Conservation (phyloP, 1,140 invertebrate species). For the Ridgeia piscesae region DNA sequence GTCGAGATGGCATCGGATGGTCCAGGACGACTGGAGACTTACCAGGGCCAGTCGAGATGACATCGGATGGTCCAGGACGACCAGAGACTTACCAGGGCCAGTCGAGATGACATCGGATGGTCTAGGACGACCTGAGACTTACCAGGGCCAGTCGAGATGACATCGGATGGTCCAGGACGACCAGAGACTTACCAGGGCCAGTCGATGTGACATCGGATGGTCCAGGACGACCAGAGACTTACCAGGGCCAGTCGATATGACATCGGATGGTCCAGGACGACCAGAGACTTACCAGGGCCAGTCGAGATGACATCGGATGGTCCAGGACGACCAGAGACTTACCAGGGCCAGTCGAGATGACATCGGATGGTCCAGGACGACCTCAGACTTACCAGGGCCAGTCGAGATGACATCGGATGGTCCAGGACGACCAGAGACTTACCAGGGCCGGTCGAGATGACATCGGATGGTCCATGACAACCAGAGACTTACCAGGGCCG, state of each 20-base stretch:
- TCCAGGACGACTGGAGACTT: slow-evolving; percentile 9
- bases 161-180: slow-evolving; percentile 24
- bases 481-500: slow-evolving; percentile 26
- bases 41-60: slow-evolving; percentile 25
- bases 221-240: slow-evolving; percentile 12
- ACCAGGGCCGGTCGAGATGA: slow-evolving; percentile 25
- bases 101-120: slow-evolving; percentile 21
- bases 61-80: slow-evolving; percentile 25
- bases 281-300: slow-evolving; percentile 27
- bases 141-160: slow-evolving; percentile 27
- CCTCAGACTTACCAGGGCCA: slow-evolving; percentile 25
- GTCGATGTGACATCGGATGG: slow-evolving; percentile 19
- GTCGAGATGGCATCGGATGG: slow-evolving; percentile 20
- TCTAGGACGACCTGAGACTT: slow-evolving; percentile 11
- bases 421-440: slow-evolving; percentile 12
- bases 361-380: slow-evolving; percentile 24
- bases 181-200: slow-evolving; percentile 26
- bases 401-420: slow-evolving; percentile 21
- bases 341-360: slow-evolving; percentile 27
- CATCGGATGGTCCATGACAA: slow-evolving; percentile 26
- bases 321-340: slow-evolving; percentile 13
- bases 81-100: slow-evolving; percentile 27
- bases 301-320: slow-evolving; percentile 21
- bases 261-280: slow-evolving; percentile 25
- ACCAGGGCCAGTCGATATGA: slow-evolving; percentile 25